Conservation (phyloP, 1,140 invertebrate species). For the Leptoteleia sp. region DNA sequence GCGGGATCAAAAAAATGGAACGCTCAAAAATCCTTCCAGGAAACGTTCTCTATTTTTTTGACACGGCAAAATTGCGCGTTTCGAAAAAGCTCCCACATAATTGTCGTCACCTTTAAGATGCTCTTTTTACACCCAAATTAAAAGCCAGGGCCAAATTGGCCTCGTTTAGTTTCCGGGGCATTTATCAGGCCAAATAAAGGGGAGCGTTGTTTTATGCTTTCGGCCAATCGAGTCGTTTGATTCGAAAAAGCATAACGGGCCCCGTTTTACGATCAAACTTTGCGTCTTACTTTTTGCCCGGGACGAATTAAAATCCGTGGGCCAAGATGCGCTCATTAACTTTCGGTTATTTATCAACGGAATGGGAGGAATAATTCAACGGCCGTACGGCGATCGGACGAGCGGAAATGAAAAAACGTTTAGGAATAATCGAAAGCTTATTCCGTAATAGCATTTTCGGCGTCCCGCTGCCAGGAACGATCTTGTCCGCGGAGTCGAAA, state of each 20-base stretch:
- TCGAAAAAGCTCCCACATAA: too few relatives aligned
- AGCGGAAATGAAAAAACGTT: constrained; percentile 56
- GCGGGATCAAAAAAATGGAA: not conserved
- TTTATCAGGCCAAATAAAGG: too few relatives aligned
- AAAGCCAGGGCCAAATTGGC: too few relatives aligned
- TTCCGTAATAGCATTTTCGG: constrained; percentile 58
- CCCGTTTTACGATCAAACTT: not conserved
- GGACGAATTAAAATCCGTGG: not conserved
- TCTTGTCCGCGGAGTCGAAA: constrained; percentile 72
- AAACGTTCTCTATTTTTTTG: too few relatives aligned
- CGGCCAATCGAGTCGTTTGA: not conserved
- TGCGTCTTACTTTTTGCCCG: too few relatives aligned
- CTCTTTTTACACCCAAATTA: too few relatives aligned
- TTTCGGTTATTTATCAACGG: constrained; percentile 33
- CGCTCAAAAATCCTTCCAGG: not conserved
- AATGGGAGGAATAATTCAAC: constrained; percentile 41
- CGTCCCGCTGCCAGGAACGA: constrained; percentile 71
- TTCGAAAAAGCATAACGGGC: not conserved
- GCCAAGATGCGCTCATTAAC: constrained; percentile 11
- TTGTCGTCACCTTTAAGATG: too few relatives aligned
- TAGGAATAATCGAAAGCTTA: constrained; percentile 60
- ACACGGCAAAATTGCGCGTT: too few relatives aligned
- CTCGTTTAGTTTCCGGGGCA: too few relatives aligned
- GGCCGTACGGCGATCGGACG: constrained; percentile 9
- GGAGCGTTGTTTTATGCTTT: too few relatives aligned